Conservation (phyloP, 2,113 vertebrate species). For the Odobenus rosmarus region DNA sequence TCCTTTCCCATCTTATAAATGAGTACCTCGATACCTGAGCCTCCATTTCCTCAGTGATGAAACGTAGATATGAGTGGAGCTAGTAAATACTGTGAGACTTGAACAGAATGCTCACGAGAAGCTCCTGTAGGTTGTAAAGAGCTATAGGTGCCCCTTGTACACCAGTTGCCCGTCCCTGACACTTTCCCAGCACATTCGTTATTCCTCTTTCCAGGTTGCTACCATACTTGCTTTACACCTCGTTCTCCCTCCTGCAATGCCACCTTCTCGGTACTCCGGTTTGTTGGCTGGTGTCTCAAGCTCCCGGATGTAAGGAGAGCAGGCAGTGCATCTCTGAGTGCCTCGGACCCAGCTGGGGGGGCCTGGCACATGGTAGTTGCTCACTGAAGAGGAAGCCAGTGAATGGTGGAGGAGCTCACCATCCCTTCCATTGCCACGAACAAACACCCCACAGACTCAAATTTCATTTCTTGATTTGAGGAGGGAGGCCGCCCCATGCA, state of each 20-base stretch:
- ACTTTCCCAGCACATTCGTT: neutral
- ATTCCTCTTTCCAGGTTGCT: neutral
- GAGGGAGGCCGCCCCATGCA: neutral
- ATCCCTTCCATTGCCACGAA: neutral
- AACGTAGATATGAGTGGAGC: too few species aligned
- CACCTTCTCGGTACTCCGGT: neutral
- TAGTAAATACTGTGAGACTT: neutral
- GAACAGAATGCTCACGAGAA: neutral
- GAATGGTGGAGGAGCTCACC: neutral
- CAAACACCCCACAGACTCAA: neutral
- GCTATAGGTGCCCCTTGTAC: rapidly evolving
- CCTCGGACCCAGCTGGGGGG: neutral
- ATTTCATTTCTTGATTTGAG: neutral
- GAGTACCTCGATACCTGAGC: neutral
- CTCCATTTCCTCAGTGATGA: neutral
- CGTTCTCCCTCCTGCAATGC: rapidly evolving
- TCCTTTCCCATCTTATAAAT: neutral
- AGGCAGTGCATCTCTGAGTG: neutral
- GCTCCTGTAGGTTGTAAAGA: neutral
- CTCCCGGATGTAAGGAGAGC: neutral
- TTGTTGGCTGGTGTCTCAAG: neutral
- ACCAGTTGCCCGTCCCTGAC: neutral
- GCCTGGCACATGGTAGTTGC: neutral
- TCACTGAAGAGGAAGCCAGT: neutral
- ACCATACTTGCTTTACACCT: neutral